Conservation (phyloP, 92 coral and sea anemone species). For the Chrysogorgia sp. region DNA sequence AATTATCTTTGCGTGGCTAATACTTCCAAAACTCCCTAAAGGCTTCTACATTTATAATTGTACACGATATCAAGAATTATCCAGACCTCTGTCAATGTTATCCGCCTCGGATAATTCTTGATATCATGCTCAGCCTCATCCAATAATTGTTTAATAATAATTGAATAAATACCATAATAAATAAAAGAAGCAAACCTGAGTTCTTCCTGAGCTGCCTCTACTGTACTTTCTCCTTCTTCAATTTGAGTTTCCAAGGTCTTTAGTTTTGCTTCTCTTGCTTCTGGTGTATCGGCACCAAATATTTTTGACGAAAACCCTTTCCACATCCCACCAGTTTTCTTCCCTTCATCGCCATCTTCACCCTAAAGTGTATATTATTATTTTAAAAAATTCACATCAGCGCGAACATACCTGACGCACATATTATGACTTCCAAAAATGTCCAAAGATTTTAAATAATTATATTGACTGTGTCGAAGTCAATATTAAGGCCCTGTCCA, state of each 20-base stretch:
- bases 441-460: not conserved
- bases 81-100: no score
- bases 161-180: not conserved
- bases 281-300: constrained; percentile 94
- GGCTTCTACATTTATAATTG: no score
- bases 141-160: not conserved
- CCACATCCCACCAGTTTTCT: constrained; percentile 79
- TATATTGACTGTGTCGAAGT: no score
- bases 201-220: constrained; percentile 81
- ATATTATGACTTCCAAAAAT: not conserved
- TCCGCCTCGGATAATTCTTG: no score
- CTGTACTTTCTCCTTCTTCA: constrained; percentile 74
- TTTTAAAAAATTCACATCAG: not conserved
- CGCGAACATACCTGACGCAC: no score
- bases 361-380: constrained; percentile 76
- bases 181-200: constrained; percentile 58
- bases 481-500: no score
- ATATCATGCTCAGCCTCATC: no score
- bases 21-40: no score
- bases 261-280: constrained; percentile 74
- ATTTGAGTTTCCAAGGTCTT: constrained; percentile 80
- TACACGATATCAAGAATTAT: no score
- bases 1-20: no score
- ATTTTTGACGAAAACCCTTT: constrained; percentile 93
- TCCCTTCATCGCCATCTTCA: constrained; percentile 78